A percentile compares a stretch with the other conserved stretches of the same genome.
These are phyloP conservation scores for Hirundichthys speculiger DNA, from an alignment of 2,113 vertebrate species.

Conservation along the genomic window DNA sequence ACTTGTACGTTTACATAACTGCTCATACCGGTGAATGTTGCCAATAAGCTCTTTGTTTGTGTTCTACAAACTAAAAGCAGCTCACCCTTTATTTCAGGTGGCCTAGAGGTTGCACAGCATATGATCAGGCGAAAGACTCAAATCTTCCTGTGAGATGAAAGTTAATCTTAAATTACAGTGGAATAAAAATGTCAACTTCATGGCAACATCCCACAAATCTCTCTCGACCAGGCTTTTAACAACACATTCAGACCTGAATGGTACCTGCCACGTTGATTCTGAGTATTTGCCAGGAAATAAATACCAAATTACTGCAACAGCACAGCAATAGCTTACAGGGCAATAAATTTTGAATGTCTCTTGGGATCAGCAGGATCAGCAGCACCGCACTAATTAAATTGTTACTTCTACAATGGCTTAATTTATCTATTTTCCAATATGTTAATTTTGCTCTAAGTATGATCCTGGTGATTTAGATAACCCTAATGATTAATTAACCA, in stretches of 20 bases:
- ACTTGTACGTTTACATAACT: background rate
- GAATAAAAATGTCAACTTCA: slow-evolving; percentile 12
- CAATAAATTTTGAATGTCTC: slow-evolving; percentile 30
- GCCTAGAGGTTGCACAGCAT: background rate
- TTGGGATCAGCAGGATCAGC: slow-evolving; percentile 34
- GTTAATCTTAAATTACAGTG: background rate
- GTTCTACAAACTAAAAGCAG: background rate
- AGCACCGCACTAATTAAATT: slow-evolving; percentile 33
- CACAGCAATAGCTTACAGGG: slow-evolving; percentile 29
- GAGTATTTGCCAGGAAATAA: too few relatives aligned
- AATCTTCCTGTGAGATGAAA: too few relatives aligned
- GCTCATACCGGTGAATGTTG: background rate
- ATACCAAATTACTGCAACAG: slow-evolving; percentile 23
- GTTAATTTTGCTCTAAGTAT: slow-evolving; percentile 20
- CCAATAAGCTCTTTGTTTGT: background rate
- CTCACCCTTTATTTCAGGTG: background rate
- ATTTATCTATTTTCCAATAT: slow-evolving; percentile 24
- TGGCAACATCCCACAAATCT: background rate
- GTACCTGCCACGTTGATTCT: too few relatives aligned
- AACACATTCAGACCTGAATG: too few relatives aligned
- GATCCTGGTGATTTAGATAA: slow-evolving; percentile 13
- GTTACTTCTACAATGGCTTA: slow-evolving; percentile 8
- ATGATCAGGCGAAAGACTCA: too few relatives aligned
- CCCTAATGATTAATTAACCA: background rate
- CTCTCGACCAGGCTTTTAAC: too few relatives aligned